Base-by-base conservation (phyloP, 2,888 invertebrate species). In the Lomographa bimaculata region DNA sequence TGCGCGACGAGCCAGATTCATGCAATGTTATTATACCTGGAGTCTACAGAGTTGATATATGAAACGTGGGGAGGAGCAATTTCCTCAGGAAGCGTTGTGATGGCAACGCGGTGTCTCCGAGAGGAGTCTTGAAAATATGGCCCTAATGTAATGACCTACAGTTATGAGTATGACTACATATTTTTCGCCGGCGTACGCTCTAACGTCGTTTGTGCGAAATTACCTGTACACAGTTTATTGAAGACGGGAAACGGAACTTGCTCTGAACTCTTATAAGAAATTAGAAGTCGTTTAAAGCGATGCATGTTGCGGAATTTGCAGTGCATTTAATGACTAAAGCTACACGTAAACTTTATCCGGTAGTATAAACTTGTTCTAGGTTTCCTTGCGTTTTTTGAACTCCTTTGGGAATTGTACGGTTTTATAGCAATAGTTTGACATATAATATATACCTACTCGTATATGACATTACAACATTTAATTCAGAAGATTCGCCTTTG, bases 21-120 rank as follows among this genome's bases (percentile, higher is more conserved):
- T 59, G 65, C 64, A 67, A 69, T 73, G 67, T 74, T 79, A 77
- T 81, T 76, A 79, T 73, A 80, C 78, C 79, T 80, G 71, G n/a
- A n/a, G n/a, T n/a, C n/a, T n/a, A n/a, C n/a, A 54, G 62, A 66
- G 57, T 66, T 79, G 81, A 82, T 79, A 80, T 82, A 82, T 79
- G 74, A 64, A 62, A 63, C 64, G 61, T 63, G 60, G 73, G 68
- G 72, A 73, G 72, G 64, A 69, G 80, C 73, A 83, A 83, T 82
- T 82, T 84, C 81, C 81, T 72, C 54, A 71, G 79, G 79, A 79
- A 75, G 71, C 61, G 77, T 71, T 65, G 68, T 69, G 59, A 71
- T 71, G 64, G 66, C 63, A 55, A 68, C 74, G 42, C 57, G 55
- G 60, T 50, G 44, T 37, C 36, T 47, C 45, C 39, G 23, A 19